A percentile compares a stretch with the other conserved stretches of the same genome.
Conservation (phyloP, 1,140 invertebrate genomes). For the Macrobrachium nipponense region DNA sequence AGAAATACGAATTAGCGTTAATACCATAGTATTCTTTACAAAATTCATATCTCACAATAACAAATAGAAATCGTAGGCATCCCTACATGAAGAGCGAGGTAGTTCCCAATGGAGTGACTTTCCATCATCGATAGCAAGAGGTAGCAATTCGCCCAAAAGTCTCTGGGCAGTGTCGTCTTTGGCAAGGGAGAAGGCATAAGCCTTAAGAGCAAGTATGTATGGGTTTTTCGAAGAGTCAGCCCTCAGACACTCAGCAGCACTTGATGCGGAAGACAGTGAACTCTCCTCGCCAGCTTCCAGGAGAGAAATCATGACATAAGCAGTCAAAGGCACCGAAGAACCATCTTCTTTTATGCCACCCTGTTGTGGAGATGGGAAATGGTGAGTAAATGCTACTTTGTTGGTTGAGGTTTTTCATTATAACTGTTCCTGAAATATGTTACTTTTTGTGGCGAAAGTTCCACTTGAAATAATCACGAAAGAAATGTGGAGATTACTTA, state of each 20-base stretch:
- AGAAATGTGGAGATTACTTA: neutral
- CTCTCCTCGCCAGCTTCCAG: constrained; percentile 12
- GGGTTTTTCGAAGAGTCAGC: neutral
- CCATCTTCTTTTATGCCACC: constrained; percentile 66
- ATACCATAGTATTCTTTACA: neutral
- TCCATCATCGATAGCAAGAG: constrained; percentile 62
- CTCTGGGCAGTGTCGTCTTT: constrained; percentile 65
- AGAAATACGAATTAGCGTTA: constrained; percentile 63
- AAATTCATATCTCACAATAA: neutral
- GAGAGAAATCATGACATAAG: constrained; percentile 19
- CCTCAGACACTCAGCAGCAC: neutral
- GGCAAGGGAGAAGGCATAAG: constrained; percentile 71
- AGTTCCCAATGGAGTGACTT: constrained; percentile 69
- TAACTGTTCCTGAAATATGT: too few species aligned
- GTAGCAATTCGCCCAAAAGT: constrained; percentile 59
- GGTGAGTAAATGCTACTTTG: neutral
- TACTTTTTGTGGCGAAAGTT: too few species aligned
- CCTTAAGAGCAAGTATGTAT: constrained; percentile 30
- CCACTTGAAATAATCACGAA: too few species aligned
- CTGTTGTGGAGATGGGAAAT: neutral
- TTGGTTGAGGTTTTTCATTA: neutral
- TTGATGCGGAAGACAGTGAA: constrained; percentile 24
- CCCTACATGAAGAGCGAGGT: neutral
- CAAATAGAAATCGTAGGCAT: neutral
- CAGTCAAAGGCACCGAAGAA: constrained; percentile 66